These are phyloP conservation scores for Ispidina lecontei DNA, from an alignment of 2,797 vertebrate genomes.

Conservation along the genomic window DNA sequence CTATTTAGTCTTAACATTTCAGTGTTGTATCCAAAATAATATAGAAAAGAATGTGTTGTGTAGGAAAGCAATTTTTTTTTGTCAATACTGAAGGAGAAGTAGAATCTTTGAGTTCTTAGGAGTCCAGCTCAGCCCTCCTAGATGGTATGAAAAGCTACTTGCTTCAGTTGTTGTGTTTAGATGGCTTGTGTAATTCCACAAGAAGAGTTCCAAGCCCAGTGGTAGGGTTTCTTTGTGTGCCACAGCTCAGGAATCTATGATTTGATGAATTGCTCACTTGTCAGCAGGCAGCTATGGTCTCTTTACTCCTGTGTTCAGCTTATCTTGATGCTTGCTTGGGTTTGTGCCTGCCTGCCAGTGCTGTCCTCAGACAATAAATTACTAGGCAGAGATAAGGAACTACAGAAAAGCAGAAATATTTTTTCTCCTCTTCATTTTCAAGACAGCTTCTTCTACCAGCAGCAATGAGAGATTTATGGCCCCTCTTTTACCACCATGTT, in stretches of 20 bases:
- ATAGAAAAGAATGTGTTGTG: not conserved
- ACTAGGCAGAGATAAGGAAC: not conserved
- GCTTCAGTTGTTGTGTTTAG: not conserved
- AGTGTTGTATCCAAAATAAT: not conserved
- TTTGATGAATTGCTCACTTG: not conserved
- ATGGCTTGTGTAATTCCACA: not conserved
- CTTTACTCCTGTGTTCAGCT: not conserved
- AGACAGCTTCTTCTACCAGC: rapidly evolving
- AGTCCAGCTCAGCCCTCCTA: not conserved
- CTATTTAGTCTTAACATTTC: not conserved
- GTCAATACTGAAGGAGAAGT: not conserved
- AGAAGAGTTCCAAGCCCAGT: not conserved
- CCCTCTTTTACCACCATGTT: not conserved
- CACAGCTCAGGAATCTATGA: not conserved
- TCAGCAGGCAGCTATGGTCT: not conserved
- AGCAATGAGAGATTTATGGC: not conserved
- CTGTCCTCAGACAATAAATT: not conserved
- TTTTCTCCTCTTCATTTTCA: not conserved
- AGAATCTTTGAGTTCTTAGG: not conserved
- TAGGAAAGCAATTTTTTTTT: not conserved
- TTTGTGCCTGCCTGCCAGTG: not conserved
- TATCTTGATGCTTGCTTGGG: not conserved
- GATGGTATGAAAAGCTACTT: not conserved
- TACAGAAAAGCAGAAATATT: not conserved
- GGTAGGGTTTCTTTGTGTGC: rapidly evolving